Conservation (phyloP, 2,888 invertebrate genomes). For the Pandemis cinnamomeana region DNA sequence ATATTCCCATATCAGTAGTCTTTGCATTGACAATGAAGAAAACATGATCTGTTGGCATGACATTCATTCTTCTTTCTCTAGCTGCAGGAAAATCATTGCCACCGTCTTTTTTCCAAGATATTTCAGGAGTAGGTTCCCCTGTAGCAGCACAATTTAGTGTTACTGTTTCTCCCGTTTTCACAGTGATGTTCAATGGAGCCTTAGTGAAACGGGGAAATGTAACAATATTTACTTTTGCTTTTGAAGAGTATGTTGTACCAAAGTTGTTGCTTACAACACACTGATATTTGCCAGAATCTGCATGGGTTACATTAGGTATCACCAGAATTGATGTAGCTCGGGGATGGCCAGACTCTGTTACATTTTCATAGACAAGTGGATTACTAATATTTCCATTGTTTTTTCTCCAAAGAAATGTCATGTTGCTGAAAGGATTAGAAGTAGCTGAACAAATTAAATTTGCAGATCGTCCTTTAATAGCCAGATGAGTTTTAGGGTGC, state of each 20-base stretch:
- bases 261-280: slow-evolving; percentile 95
- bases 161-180: slow-evolving; percentile 93
- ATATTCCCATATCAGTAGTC: slow-evolving; percentile 94
- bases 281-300: slow-evolving; percentile 95
- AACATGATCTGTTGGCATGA: slow-evolving; percentile 95
- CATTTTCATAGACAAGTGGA: slow-evolving; percentile 75
- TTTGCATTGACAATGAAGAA: slow-evolving; percentile 97
- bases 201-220: slow-evolving; percentile 94
- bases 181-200: slow-evolving; percentile 92
- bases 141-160: slow-evolving; percentile 95
- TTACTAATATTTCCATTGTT: slow-evolving; percentile 87
- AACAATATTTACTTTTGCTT: slow-evolving; percentile 93
- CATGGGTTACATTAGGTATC: slow-evolving; percentile 90
- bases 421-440: slow-evolving; percentile 89
- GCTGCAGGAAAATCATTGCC: slow-evolving; percentile 98
- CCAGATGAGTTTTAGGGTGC: slow-evolving; percentile 92
- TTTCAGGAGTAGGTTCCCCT: slow-evolving; percentile 95
- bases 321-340: slow-evolving; percentile 89
- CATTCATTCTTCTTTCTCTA: slow-evolving; percentile 95
- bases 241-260: slow-evolving; percentile 95
- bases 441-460: slow-evolving; percentile 92
- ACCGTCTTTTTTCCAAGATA: slow-evolving; percentile 96
- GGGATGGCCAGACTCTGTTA: slow-evolving; percentile 83
- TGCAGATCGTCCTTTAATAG: slow-evolving; percentile 94
- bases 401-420: slow-evolving; percentile 94